phyloP scores from a whole-genome alignment of 2,113 vertebrate genomes.

The Petrocephalus microphthalmus region DNA sequence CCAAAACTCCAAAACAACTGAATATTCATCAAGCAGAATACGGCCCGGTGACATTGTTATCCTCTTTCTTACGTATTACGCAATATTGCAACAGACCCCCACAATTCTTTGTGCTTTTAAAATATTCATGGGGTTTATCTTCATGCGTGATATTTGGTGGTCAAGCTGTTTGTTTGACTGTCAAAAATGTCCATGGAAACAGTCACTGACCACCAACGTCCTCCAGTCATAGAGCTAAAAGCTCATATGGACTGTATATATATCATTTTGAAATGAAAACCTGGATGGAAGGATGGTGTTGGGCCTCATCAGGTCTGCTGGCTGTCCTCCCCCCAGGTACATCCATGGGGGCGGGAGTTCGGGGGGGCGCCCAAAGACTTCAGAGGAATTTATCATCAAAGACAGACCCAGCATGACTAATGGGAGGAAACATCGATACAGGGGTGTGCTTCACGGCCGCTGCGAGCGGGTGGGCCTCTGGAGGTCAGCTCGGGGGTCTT shows the following conservation, averaged over 20 bases:
- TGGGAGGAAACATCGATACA: slow-evolving; percentile 11
- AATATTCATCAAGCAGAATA: neutral
- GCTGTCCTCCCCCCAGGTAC: neutral
- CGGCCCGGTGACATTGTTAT: neutral
- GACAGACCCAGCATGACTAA: neutral
- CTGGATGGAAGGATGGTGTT: neutral
- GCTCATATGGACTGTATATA: neutral
- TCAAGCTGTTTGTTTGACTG: neutral
- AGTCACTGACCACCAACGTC: neutral
- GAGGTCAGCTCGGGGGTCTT: neutral
- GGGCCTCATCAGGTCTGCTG: neutral
- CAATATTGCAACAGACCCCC: neutral
- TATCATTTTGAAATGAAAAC: neutral
- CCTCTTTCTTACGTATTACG: too few relatives aligned
- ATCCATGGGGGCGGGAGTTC: neutral
- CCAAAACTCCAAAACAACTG: neutral
- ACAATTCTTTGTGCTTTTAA: neutral
- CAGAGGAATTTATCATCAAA: slow-evolving; percentile 13
- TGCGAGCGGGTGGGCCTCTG: neutral
- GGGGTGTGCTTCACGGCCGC: neutral
- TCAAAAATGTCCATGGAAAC: neutral
- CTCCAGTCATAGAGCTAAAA: neutral
- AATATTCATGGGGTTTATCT: neutral
- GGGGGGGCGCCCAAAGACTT: neutral
- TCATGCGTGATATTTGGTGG: neutral